Evolutionary conservation across 2,113 vertebrate species (phyloP).

Genomic region (Phalacrocorax aristotelis): DNA sequence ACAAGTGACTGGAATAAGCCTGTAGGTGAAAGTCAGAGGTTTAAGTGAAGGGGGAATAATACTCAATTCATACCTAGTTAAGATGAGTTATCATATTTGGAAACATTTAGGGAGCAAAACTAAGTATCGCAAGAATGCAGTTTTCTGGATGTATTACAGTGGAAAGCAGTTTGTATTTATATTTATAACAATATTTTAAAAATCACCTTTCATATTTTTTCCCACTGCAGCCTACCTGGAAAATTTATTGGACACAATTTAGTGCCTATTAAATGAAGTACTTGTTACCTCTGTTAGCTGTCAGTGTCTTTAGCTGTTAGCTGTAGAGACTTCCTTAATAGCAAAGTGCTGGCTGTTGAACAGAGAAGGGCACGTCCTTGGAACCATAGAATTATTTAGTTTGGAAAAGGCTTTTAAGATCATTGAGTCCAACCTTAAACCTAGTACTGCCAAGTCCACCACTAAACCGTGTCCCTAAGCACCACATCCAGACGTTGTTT

Average conservation of each 20-base stretch:
- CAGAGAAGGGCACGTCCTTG: not conserved
- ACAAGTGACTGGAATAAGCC: not conserved
- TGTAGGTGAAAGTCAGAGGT: not conserved
- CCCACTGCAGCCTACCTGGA: not conserved
- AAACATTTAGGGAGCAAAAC: not conserved
- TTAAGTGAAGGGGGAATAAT: not conserved
- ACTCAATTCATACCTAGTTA: not conserved
- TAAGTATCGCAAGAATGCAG: not conserved
- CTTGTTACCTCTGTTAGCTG: not conserved
- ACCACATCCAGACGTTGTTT: fast-evolving
- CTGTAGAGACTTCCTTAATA: not conserved
- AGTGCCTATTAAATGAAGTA: not conserved
- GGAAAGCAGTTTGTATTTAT: not conserved
- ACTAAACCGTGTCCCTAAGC: not conserved
- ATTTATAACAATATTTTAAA: not conserved
- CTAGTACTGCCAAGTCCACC: not conserved
- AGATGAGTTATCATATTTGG: not conserved
- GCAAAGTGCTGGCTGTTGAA: not conserved
- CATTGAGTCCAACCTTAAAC: fast-evolving
- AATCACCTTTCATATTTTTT: not conserved
- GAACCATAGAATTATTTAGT: not conserved
- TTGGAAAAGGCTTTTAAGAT: not conserved
- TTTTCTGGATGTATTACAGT: not conserved
- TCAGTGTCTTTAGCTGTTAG: not conserved
- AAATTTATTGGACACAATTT: not conserved